Conservation (phyloP, 2,888 invertebrate species). For the Arrhopalites spinosus region DNA sequence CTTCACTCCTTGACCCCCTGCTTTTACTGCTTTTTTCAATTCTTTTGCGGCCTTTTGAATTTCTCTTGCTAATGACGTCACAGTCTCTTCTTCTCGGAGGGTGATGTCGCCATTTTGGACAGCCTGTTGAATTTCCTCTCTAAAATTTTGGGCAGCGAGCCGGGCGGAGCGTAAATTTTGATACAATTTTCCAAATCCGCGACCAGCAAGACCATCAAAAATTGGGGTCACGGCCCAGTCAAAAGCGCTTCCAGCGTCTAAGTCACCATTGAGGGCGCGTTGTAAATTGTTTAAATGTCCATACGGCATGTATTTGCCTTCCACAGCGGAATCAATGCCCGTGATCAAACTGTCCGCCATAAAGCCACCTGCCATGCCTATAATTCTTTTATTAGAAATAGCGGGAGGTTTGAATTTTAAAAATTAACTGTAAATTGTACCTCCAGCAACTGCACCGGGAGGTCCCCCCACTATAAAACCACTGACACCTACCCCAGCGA, state of each 20-base stretch:
- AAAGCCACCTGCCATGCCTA: background rate
- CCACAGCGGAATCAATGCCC: background rate
- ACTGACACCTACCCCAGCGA: slow-evolving; percentile 30
- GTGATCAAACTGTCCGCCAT: background rate
- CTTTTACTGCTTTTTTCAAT: background rate
- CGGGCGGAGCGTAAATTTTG: background rate
- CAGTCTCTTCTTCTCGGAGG: background rate
- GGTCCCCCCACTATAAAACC: slow-evolving; percentile 32
- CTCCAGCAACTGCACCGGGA: slow-evolving; percentile 18
- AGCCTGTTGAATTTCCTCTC: background rate
- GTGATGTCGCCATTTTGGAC: background rate
- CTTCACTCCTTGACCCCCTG: background rate
- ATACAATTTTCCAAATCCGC: background rate
- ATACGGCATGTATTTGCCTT: background rate
- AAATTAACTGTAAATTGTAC: background rate
- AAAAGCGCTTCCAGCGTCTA: background rate
- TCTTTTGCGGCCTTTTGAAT: background rate
- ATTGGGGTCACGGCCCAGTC: background rate
- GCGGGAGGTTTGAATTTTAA: background rate
- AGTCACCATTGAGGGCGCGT: background rate
- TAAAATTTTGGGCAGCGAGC: background rate
- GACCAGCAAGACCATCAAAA: background rate
- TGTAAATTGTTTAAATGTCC: background rate
- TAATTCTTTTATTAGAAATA: background rate
- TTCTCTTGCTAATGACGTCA: background rate